Conservation (phyloP, 2,113 vertebrate genomes). For the Nerophis ophidion region DNA sequence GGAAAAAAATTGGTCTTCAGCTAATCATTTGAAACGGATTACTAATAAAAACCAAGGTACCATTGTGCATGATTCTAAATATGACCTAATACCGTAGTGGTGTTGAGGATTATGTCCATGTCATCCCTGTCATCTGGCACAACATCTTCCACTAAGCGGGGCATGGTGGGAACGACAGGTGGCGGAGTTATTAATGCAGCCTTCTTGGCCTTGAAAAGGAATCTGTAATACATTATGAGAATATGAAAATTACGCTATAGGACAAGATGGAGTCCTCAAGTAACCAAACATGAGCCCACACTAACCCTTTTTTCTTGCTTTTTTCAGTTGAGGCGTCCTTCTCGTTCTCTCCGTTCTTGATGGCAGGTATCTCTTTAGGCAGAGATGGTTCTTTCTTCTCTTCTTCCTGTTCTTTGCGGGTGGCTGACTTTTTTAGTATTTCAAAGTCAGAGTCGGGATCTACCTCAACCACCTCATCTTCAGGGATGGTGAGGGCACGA, state of each 20-base stretch:
- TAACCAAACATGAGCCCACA: conserved; percentile 1
- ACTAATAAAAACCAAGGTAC: no score
- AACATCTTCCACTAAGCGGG: conserved; percentile 82
- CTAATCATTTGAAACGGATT: no score
- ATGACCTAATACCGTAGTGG: conserved; percentile 78
- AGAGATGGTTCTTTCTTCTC: conserved; percentile 78
- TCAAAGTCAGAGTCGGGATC: conserved; percentile 88
- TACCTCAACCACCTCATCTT: conserved; percentile 82
- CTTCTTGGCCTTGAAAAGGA: conserved; percentile 90
- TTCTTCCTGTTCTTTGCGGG: conserved; percentile 79
- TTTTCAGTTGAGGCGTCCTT: conserved; percentile 88
- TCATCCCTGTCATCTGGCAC: conserved; percentile 87
- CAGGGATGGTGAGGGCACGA: conserved; percentile 72
- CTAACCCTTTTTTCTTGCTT: conserved; percentile 86
- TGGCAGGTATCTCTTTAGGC: conserved; percentile 64
- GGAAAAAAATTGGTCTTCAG: no score
- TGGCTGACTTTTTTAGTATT: conserved; percentile 83
- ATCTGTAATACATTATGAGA: conserved; percentile 65
- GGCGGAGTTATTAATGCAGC: conserved; percentile 78
- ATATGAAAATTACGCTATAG: not conserved
- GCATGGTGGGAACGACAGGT: conserved; percentile 77
- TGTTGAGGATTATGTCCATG: conserved; percentile 85
- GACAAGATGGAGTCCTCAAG: not conserved
- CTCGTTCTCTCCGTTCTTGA: conserved; percentile 79
- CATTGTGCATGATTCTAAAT: not conserved